Evolutionary conservation across 2,797 vertebrate genomes (phyloP).

Genomic region (Ctenochaetus hawaiiensis): DNA sequence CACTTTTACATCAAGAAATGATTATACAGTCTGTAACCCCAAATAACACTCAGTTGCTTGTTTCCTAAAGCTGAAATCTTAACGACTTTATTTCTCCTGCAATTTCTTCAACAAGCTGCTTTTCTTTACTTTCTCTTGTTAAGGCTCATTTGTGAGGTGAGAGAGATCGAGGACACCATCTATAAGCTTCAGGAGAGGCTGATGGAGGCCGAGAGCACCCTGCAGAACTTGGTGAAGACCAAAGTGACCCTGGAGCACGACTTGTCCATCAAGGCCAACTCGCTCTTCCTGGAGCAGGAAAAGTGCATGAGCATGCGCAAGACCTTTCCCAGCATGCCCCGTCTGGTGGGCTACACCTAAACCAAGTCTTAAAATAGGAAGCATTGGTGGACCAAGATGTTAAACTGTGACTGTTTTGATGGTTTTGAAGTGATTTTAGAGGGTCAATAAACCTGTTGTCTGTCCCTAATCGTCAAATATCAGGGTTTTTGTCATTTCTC

Average conservation of each 20-base stretch:
- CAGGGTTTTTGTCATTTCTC: too few relatives aligned
- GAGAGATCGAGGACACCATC: slow-evolving; percentile 92
- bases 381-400: background rate
- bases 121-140: slow-evolving; percentile 21
- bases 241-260: slow-evolving; percentile 92
- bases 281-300: slow-evolving; percentile 94
- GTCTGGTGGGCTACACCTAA: slow-evolving; percentile 90
- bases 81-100: too few relatives aligned
- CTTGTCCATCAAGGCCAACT: slow-evolving; percentile 93
- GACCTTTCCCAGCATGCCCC: slow-evolving; percentile 90
- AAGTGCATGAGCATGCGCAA: slow-evolving; percentile 96
- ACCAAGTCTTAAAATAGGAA: background rate
- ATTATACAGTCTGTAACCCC: background rate
- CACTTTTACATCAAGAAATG: background rate
- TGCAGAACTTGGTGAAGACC: slow-evolving; percentile 90
- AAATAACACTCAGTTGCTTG: too few relatives aligned
- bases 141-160: slow-evolving; percentile 92
- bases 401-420: background rate
- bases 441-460: background rate
- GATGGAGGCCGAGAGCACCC: slow-evolving; percentile 88
- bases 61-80: background rate
- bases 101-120: background rate
- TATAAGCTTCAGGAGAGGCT: slow-evolving; percentile 89
- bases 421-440: slow-evolving; percentile 45
- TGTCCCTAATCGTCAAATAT: too few relatives aligned